These are phyloP conservation scores for Catocala fraxini DNA, from an alignment of 2,888 invertebrate genomes.

Conservation along the genomic window DNA sequence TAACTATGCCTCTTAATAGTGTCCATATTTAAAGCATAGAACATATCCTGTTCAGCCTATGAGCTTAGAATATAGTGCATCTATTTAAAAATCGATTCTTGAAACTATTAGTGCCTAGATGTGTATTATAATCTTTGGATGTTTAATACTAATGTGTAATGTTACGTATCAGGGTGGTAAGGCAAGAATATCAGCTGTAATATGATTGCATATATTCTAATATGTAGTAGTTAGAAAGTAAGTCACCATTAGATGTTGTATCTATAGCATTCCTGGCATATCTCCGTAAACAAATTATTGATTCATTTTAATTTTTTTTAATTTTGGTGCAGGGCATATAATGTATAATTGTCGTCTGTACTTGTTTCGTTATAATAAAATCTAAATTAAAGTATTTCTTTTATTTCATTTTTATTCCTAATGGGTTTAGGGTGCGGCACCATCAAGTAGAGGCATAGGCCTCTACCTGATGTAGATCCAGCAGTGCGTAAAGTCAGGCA, in stretches of 20 bases:
- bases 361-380: constrained; percentile 61
- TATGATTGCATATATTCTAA: constrained; percentile 14
- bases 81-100: no score
- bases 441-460: no score
- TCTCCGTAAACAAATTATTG: constrained; percentile 53
- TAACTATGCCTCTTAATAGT: no score
- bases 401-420: constrained; percentile 18
- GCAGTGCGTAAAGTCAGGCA: no score
- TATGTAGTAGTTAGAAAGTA: constrained; percentile 39
- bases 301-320: constrained; percentile 53
- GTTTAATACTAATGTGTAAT: constrained; percentile 30
- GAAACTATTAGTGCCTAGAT: neutral
- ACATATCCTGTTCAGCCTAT: no score
- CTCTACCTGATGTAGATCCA: no score
- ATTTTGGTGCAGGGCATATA: constrained; percentile 63
- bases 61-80: no score
- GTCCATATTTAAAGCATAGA: no score
- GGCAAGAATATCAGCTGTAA: constrained; percentile 12
- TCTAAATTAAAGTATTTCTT: constrained; percentile 29
- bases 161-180: constrained; percentile 20
- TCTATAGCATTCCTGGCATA: constrained; percentile 61
- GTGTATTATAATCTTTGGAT: constrained; percentile 18
- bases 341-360: constrained; percentile 52
- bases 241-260: constrained; percentile 49
- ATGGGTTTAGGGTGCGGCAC: no score